Percentiles rank a stretch among this genome's conserved stretches.
These are phyloP conservation scores for Dendronephthya gigantea DNA, from an alignment of 64 coral and sea anemone species.

Conservation along the genomic window DNA sequence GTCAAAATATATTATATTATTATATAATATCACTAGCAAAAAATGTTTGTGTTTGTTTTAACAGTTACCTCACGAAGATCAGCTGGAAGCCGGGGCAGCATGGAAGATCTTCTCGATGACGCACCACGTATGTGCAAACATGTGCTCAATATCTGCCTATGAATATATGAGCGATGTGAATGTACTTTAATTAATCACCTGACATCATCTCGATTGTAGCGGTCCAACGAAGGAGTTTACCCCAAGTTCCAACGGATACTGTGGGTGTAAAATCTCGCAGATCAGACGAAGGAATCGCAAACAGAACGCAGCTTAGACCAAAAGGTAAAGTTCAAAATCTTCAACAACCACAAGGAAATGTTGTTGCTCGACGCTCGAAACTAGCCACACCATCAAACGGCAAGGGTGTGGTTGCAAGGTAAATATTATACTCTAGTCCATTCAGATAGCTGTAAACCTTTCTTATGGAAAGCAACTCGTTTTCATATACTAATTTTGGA, in stretches of 20 bases:
- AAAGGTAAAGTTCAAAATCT: not conserved
- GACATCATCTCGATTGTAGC: not conserved
- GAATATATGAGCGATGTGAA: not conserved
- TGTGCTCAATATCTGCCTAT: not conserved
- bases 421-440: not conserved
- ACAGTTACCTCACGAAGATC: not conserved
- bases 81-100: not conserved
- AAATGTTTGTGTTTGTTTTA: too few relatives aligned
- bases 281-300: not conserved
- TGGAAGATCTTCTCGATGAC: not conserved
- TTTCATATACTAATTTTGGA: too few relatives aligned
- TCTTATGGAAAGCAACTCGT: too few relatives aligned
- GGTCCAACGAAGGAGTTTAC: not conserved
- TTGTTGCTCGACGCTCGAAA: not conserved
- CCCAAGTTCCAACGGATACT: not conserved
- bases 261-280: not conserved
- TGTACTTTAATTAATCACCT: not conserved
- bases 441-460: too few relatives aligned
- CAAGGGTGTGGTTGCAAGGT: not conserved
- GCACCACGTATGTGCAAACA: not conserved
- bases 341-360: not conserved
- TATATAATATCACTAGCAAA: not conserved
- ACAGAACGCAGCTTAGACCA: not conserved
- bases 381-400: not conserved
- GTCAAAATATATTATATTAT: not conserved